Base-by-base conservation (phyloP, 2,113 vertebrate genomes). In the Columba livia region DNA sequence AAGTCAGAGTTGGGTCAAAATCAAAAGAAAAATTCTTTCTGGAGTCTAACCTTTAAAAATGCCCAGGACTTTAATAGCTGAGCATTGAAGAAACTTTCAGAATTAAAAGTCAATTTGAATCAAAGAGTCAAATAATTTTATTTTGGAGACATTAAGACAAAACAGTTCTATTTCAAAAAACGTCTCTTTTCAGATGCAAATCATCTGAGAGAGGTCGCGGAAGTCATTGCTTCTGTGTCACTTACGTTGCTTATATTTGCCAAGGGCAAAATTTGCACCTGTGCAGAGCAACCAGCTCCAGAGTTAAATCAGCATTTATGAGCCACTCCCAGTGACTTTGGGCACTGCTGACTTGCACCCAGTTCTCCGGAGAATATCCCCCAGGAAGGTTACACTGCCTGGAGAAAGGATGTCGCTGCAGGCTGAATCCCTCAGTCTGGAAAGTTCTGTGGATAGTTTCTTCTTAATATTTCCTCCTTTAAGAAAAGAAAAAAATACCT, bases 191-290 rank as follows among this genome's bases (percentile, higher is more conserved):
- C 81, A 89, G 58, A 97, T 94, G 95, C 94, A 95, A 97, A 94
- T 95, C 38, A 85, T 75, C 62, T 77, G 75, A 69, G 50, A 57
- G 58, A 88, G 62, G 87, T 91, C 32, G 1, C 31, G 3, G 88
- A 95, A 96, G 78, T 95, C 44, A 88, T 44, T 89, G 70, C 61
- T 89, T 94, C 73, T 94, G 66, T 92, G 93, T 87, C 65, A 65
- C 62, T 92, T 64, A 75, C 0, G 1, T 62, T 84, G 64, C 80
- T 92, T 74, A 14, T 77, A 71, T 84, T 92, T 93, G 65, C 54
- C 84, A 95, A 95, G 93, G 91, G 74, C 70, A 95, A 82, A 91
- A 82, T 85, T 89, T 94, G 84, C 95, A 97, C 95, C 95, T 97
- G 95, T 96, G 87, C 81, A 88, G 74, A 93, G 47, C 36, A 85